Evolutionary conservation across 2,888 invertebrate species (phyloP).

Genomic region (Tipula unca): DNA sequence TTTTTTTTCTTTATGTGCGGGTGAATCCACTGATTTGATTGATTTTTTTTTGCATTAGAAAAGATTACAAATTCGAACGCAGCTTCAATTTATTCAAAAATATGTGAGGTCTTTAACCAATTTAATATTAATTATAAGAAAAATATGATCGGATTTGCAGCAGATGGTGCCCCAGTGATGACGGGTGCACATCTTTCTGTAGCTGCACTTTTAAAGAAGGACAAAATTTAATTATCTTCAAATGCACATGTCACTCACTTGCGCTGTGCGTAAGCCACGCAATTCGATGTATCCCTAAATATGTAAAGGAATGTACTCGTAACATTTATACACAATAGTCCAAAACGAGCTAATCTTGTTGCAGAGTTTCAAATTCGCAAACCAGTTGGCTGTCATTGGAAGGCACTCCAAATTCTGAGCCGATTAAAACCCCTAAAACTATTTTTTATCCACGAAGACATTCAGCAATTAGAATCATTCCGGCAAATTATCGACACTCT

Average conservation of each 20-base stretch:
- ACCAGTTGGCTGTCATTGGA: slow-evolving; percentile 21
- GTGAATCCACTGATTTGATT: slow-evolving; percentile 29
- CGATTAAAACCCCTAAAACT: background rate
- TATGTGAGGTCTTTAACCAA: slow-evolving; percentile 27
- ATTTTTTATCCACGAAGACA: background rate
- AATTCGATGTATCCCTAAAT: background rate
- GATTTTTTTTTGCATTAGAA: slow-evolving; percentile 22
- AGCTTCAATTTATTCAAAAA: background rate
- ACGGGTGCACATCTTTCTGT: slow-evolving; percentile 32
- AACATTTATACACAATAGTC: background rate
- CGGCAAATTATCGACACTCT: background rate
- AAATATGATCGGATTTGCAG: slow-evolving; percentile 34
- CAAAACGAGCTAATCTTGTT: background rate
- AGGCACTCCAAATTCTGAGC: background rate
- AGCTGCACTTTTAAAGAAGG: slow-evolving; percentile 29
- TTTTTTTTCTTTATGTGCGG: slow-evolving; percentile 25
- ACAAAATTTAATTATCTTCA: slow-evolving; percentile 33
- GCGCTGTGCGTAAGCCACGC: slow-evolving; percentile 27
- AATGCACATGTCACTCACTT: slow-evolving; percentile 36
- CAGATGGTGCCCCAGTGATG: slow-evolving; percentile 36
- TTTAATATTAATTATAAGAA: slow-evolving; percentile 30
- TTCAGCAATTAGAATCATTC: background rate
- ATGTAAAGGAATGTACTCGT: background rate
- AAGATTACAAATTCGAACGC: slow-evolving; percentile 27
- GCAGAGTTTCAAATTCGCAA: background rate